These are phyloP conservation scores for Caracal caracal DNA, from an alignment of 2,113 vertebrate species.

Conservation along the genomic window DNA sequence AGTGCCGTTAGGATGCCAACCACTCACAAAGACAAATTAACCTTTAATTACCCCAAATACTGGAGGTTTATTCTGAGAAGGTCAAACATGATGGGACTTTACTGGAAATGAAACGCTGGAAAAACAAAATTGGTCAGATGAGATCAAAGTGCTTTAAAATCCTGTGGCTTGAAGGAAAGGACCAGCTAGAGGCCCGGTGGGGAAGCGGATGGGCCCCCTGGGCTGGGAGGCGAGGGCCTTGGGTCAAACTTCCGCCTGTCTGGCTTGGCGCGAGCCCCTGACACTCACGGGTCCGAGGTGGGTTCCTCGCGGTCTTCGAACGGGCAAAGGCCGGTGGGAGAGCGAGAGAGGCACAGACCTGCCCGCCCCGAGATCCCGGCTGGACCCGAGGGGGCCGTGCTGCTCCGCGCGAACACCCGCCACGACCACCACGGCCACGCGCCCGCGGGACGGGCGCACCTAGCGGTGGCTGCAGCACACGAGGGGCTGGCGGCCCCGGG, in stretches of 20 bases:
- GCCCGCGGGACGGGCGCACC: background rate
- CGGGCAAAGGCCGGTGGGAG: background rate
- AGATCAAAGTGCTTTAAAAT: background rate
- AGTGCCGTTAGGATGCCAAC: background rate
- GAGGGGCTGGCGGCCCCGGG: rapidly evolving
- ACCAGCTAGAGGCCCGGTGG: background rate
- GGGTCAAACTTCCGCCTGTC: too few relatives aligned
- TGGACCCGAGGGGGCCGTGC: too few relatives aligned
- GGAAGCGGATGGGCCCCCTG: background rate
- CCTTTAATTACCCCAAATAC: background rate
- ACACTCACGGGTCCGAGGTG: background rate
- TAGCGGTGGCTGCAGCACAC: rapidly evolving
- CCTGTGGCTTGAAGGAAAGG: background rate
- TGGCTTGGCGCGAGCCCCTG: background rate
- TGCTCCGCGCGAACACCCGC: background rate
- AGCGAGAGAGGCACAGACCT: background rate
- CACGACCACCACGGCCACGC: background rate
- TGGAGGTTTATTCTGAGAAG: background rate
- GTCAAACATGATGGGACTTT: background rate
- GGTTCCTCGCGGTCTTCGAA: background rate
- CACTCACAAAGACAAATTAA: background rate
- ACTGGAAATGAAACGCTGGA: background rate
- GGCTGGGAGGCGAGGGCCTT: background rate
- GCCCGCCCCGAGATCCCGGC: background rate
- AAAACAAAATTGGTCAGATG: background rate